Base-by-base conservation (phyloP, 2,888 invertebrate species). In the Apamea anceps region DNA sequence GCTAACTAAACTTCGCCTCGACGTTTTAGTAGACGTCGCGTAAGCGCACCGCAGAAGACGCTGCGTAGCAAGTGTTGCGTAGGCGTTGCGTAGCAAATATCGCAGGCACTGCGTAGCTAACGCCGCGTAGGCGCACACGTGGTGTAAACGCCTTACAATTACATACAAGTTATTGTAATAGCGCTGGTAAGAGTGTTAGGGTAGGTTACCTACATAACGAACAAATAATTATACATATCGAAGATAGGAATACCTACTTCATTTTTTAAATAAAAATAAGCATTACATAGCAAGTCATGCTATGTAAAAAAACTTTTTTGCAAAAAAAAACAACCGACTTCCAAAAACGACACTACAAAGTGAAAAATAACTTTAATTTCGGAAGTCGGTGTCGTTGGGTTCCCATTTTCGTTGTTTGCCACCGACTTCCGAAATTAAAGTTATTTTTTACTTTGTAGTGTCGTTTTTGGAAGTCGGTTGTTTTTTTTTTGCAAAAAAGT, bases 231-330 rank as follows among this genome's bases (percentile, higher is more conserved):
- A 60, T 45, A 32, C 12, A 37, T 70, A 3, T 72, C 54, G 18
- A 57, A 71, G 83, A 85, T 80, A 85, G 76, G 54, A 62, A 54
- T 57, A 80, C 32, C 60, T 62, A 80, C 60, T 45, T 42, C 37
- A 57, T 68, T 48, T 57, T 21, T 84, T 79, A 18, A 68, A 75
- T 42, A 68, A 71, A 73, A 80, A 62, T 54, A 71, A 76, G 81
- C 8, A n/a, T 84, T 81, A 77, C 63, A 54, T 74, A 77, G 67
- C 8, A 81, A 48, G 72, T 65, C 81, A 77, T 57, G 85, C n/a
- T n/a, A n/a, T n/a, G n/a, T n/a, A n/a, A n/a, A n/a, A n/a, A n/a
- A n/a, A n/a, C n/a, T n/a, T n/a, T n/a, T n/a, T n/a, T n/a, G n/a
- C n/a, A n/a, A n/a, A n/a, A n/a, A n/a, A n/a, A n/a, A n/a, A n/a